phyloP scores from a whole-genome alignment of 2,797 vertebrate species.

The Chelmon rostratus region DNA sequence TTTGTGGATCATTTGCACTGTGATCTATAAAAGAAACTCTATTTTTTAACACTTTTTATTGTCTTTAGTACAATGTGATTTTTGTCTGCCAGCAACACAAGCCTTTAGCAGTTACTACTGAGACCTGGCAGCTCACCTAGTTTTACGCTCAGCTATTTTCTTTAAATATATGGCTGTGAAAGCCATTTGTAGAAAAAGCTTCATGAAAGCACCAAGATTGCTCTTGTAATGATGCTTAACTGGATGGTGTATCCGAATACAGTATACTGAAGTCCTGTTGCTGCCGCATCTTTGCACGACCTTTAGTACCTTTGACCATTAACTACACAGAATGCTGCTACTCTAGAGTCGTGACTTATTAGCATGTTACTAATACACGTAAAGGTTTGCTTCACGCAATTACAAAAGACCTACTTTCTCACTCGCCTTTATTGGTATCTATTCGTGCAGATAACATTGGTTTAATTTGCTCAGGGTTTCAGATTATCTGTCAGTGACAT shows the following conservation, averaged over 20 bases:
- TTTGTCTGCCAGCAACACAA: neutral
- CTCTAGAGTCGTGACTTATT: neutral
- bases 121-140: neutral
- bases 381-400: neutral
- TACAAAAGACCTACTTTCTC: neutral
- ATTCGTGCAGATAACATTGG: conserved; percentile 10
- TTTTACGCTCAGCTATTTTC: neutral
- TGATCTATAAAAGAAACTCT: neutral
- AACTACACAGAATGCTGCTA: neutral
- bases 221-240: neutral
- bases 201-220: neutral
- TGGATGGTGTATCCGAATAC: neutral
- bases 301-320: neutral
- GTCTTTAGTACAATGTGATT: neutral
- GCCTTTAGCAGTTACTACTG: neutral
- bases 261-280: neutral
- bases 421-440: conserved; percentile 3
- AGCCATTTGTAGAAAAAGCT: neutral
- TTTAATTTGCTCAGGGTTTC: conserved; percentile 34
- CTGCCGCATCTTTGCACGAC: neutral
- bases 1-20: neutral
- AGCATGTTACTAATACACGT: neutral
- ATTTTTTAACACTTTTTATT: neutral
- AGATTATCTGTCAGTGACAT: conserved; percentile 31
- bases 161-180: neutral